Base-by-base conservation (phyloP, 2,113 vertebrate species). In the Suricata suricatta region DNA sequence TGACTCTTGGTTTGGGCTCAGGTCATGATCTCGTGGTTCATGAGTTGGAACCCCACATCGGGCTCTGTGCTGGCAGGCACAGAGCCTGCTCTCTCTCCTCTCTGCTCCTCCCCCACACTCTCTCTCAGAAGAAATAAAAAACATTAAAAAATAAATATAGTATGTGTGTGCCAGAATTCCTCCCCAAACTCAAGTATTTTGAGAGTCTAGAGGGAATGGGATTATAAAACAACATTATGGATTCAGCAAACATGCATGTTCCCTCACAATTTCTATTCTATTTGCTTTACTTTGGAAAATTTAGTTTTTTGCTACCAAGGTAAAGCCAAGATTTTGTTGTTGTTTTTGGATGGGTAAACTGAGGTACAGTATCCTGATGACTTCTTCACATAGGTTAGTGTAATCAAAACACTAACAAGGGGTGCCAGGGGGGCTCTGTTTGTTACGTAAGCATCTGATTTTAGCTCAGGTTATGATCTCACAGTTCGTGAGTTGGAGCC, bases 241-340 rank as follows among this genome's bases (percentile, higher is more conserved):
- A 60, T 71, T 93, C 17, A 74, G 60, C n/a, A 76, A 52, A 60
- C 8, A 44, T 81, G 29, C 38, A 33, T 38, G 11, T 74, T 96
- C 19, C 41, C 38, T 84, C 33, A 64, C 21, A 21, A n/a, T 57
- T 92, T 88, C 68, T 47, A 66, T 60, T 85, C 27, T 47, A 54
- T 90, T 95, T 76, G 31, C 57, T 90, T 88, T 76, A 29, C 63
- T 95, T 83, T 63, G 81, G 90, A 95, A 84, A 95, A 81, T 47
- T n/a, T 81, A 79, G 57, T 10, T 69, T 81, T 90, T 87, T 82
- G 41, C 23, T 64, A 44, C 33, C 54, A 38, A 57, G 17, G 27
- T 41, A 41, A 38, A 91, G 69, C 29, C 74, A 93, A 71, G 54
- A n/a, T 89, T 74, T 50, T 88, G 19, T 54, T 68, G 72, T 74